Evolutionary conservation across 2,113 vertebrate genomes (phyloP).

Genomic region (Oncorhynchus mykiss): DNA sequence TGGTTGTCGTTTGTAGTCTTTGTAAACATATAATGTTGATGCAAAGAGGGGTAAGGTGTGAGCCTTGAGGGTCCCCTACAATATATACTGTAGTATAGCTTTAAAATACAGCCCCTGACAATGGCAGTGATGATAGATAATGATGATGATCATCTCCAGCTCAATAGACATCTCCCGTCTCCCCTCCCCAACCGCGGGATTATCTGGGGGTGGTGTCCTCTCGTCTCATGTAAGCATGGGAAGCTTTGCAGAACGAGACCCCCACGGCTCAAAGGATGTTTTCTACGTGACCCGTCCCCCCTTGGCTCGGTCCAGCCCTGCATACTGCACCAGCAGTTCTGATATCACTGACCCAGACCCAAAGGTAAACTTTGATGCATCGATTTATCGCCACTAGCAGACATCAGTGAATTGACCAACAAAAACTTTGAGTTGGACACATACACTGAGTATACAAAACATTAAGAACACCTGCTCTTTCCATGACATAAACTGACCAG

Average conservation of each 20-base stretch:
- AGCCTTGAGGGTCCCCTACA: background rate
- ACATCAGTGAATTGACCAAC: too few relatives aligned
- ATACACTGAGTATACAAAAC: too few relatives aligned
- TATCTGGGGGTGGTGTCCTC: conserved; percentile 75
- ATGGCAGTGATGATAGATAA: background rate
- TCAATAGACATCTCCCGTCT: conserved; percentile 90
- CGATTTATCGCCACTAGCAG: too few relatives aligned
- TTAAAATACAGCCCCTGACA: background rate
- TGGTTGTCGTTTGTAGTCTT: too few relatives aligned
- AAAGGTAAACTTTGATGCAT: conserved; percentile 66
- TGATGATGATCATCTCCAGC: conserved; percentile 32
- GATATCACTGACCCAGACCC: conserved; percentile 94
- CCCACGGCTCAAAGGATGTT: conserved; percentile 81
- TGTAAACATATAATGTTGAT: background rate
- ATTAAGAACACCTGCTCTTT: too few relatives aligned
- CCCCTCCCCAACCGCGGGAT: conserved; percentile 87
- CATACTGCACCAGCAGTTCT: conserved; percentile 95
- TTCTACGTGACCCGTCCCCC: conserved; percentile 91
- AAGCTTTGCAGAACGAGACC: conserved; percentile 73
- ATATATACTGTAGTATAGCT: background rate
- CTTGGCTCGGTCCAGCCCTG: conserved; percentile 88
- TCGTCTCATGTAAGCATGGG: conserved; percentile 75
- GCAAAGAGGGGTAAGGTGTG: too few relatives aligned
- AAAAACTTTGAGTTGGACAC: background rate
- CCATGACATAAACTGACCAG: too few relatives aligned